Conservation (phyloP, 2,797 vertebrate species). For the Pempheris klunzingeri region DNA sequence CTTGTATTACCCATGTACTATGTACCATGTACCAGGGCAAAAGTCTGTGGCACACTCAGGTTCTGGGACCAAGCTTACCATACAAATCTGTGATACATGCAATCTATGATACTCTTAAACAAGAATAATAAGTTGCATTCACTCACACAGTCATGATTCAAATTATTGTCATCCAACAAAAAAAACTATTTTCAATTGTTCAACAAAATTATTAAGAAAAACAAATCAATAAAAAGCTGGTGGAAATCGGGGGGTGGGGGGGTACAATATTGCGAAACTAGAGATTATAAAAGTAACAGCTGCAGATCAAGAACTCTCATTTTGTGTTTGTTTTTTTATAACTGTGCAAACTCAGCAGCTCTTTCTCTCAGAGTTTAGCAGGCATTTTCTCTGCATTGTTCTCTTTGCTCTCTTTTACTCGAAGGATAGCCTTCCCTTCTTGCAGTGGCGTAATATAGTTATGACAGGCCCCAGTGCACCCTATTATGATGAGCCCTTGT, state of each 20-base stretch:
- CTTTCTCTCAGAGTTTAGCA: no score
- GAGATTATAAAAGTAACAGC: background rate
- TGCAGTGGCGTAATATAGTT: no score
- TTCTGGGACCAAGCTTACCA: background rate
- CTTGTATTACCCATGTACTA: background rate
- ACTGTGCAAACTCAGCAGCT: background rate
- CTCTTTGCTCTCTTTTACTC: background rate
- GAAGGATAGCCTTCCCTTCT: background rate
- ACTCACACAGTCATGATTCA: background rate
- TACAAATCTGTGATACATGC: no score
- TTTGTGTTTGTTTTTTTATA: background rate
- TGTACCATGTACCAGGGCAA: conserved; percentile 3
- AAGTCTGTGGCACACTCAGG: background rate
- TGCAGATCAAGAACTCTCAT: background rate
- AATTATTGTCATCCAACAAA: background rate
- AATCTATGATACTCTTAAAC: background rate
- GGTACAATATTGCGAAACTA: no score
- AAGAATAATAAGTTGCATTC: background rate
- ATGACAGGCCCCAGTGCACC: no score
- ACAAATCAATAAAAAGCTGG: background rate
- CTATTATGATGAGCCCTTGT: no score
- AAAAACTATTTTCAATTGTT: background rate
- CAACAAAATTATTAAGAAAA: background rate
- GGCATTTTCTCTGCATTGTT: background rate
- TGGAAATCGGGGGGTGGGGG: background rate